Conservation (phyloP, 2,888 invertebrate genomes). For the Lasioglossum pauxillum region DNA sequence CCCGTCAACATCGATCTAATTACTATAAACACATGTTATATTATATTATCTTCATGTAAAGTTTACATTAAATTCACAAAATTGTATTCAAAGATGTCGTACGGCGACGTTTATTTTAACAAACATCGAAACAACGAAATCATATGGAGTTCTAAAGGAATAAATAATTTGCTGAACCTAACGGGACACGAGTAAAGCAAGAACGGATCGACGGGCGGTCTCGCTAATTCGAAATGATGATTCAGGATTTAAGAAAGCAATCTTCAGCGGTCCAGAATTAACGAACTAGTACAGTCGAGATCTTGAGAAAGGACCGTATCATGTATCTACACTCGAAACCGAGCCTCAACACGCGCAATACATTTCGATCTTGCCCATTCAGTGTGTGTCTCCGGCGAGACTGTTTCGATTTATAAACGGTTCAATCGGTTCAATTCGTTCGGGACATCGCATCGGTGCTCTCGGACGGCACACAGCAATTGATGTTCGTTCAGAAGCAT, state of each 20-base stretch:
- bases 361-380: neutral
- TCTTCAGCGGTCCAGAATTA: slow-evolving; percentile 5
- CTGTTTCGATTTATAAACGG: slow-evolving; percentile 8
- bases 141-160: neutral
- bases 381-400: neutral
- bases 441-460: neutral
- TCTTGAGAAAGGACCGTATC: neutral
- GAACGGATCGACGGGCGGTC: neutral
- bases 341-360: neutral
- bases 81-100: neutral
- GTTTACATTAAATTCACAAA: neutral
- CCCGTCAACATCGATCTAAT: neutral
- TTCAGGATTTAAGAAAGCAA: slow-evolving; percentile 13
- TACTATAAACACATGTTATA: neutral
- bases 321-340: neutral
- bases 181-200: neutral
- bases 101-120: neutral
- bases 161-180: neutral
- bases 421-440: neutral
- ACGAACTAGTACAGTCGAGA: neutral
- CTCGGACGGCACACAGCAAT: slow-evolving; percentile 22
- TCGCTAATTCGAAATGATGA: slow-evolving; percentile 22
- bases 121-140: neutral
- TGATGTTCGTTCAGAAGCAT: slow-evolving; percentile 20
- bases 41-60: neutral